phyloP scores from a whole-genome alignment of 2,888 invertebrate genomes.

The Heliconius charithonia region DNA sequence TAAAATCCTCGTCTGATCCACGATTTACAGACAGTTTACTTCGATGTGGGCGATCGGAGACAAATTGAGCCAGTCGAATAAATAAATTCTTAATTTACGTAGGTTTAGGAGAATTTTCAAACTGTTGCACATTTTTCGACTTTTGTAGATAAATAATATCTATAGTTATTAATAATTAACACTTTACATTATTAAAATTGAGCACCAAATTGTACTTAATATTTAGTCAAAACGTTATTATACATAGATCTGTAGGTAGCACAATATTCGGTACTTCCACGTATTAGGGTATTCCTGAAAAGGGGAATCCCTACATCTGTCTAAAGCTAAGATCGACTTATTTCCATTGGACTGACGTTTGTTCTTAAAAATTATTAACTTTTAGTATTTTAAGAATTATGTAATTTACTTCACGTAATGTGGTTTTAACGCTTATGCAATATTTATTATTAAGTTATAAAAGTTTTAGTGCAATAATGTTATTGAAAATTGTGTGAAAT shows the following conservation, averaged over 20 bases:
- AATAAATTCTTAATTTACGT: conserved; percentile 48
- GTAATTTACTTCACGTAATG: conserved; percentile 69
- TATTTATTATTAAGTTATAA: conserved; percentile 83
- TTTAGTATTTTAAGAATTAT: conserved; percentile 73
- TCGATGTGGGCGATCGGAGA: conserved; percentile 20
- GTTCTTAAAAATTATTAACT: conserved; percentile 68
- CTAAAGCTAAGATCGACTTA: conserved; percentile 68
- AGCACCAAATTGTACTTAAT: conserved; percentile 84
- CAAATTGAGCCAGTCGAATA: conserved; percentile 40
- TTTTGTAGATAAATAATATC: conserved; percentile 78
- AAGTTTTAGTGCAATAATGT: conserved; percentile 81
- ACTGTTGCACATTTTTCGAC: conserved; percentile 69
- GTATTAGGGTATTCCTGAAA: conserved; percentile 51
- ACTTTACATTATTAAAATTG: conserved; percentile 78
- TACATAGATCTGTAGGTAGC: conserved; percentile 62
- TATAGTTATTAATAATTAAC: conserved; percentile 73
- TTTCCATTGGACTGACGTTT: conserved; percentile 79
- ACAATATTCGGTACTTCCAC: conserved; percentile 63
- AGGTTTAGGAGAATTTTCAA: conserved; percentile 65
- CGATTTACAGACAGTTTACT: not conserved
- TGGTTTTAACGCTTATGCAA: conserved; percentile 79
- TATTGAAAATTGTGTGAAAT: conserved; percentile 80
- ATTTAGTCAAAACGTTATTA: conserved; percentile 81
- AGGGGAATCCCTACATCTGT: conserved; percentile 64
- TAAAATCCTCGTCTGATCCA: not conserved